A percentile compares a stretch with the other conserved stretches of the same genome.
These are phyloP conservation scores for Heliconius erato DNA, from an alignment of 2,888 invertebrate species.

Conservation along the genomic window DNA sequence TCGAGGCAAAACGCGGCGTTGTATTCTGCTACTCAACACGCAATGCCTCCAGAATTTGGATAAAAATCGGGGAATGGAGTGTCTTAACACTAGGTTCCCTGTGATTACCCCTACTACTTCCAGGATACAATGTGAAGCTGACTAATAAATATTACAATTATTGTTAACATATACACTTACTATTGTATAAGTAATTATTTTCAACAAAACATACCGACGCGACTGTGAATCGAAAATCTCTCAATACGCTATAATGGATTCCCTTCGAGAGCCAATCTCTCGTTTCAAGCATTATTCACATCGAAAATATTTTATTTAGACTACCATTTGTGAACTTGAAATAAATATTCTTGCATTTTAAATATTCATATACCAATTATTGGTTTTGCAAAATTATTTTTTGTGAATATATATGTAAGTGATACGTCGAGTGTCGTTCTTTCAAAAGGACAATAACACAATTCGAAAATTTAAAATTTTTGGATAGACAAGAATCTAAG, in stretches of 20 bases:
- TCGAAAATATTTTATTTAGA: slow-evolving; percentile 36
- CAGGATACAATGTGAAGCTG: not conserved
- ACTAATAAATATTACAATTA: not conserved
- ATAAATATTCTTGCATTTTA: slow-evolving; percentile 6
- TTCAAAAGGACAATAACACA: too few relatives aligned
- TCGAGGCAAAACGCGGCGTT: too few relatives aligned
- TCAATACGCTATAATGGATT: slow-evolving; percentile 15
- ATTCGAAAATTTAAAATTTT: too few relatives aligned
- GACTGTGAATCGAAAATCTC: slow-evolving; percentile 16
- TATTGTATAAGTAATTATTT: not conserved
- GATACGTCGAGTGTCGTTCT: not conserved
- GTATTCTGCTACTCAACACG: too few relatives aligned
- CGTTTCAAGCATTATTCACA: slow-evolving; percentile 31
- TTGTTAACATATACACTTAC: not conserved
- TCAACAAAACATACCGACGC: not conserved
- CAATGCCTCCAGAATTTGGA: too few relatives aligned
- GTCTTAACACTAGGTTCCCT: too few relatives aligned
- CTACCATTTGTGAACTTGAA: slow-evolving; percentile 16
- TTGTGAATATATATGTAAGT: not conserved
- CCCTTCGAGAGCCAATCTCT: slow-evolving; percentile 37
- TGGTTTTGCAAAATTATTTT: not conserved
- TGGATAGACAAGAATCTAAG: too few relatives aligned
- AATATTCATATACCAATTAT: not conserved
- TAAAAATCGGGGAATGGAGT: too few relatives aligned
- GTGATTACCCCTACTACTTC: not conserved